Conservation (phyloP, 2,888 invertebrate species). For the Hypercompe scribonia region DNA sequence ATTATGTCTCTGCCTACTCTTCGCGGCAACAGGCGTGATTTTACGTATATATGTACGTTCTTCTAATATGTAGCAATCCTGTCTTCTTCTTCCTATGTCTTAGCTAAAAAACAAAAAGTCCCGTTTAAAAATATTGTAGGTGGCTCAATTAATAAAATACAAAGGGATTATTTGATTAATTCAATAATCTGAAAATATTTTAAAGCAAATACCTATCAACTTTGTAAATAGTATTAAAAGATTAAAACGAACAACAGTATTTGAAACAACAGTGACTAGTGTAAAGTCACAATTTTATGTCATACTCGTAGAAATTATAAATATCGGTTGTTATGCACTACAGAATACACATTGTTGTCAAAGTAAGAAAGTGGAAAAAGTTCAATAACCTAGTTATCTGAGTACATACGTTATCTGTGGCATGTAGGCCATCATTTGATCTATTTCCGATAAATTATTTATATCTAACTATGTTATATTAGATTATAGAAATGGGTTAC, state of each 20-base stretch:
- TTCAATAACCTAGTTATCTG: conserved; percentile 38
- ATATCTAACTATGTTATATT: background rate
- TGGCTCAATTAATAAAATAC: too few relatives aligned
- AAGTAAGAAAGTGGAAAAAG: conserved; percentile 32
- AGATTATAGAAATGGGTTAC: background rate
- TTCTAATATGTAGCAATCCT: too few relatives aligned
- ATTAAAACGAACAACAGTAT: background rate
- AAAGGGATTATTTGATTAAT: too few relatives aligned
- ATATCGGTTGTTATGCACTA: background rate
- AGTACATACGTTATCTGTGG: conserved; percentile 11
- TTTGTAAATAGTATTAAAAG: background rate
- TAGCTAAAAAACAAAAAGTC: too few relatives aligned
- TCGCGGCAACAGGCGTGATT: too few relatives aligned
- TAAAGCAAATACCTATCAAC: too few relatives aligned
- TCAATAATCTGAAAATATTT: too few relatives aligned
- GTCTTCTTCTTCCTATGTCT: too few relatives aligned
- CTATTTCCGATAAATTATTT: background rate
- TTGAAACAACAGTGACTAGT: background rate
- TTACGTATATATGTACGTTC: too few relatives aligned
- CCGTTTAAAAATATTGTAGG: too few relatives aligned
- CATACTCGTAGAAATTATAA: conserved; percentile 27
- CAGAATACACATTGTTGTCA: conserved; percentile 33
- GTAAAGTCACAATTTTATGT: background rate
- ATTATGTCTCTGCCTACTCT: too few relatives aligned
- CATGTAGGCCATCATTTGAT: conserved; percentile 20